These are phyloP conservation scores for Enteromius treurensis DNA, from an alignment of 2,797 vertebrate species.

Conservation along the genomic window DNA sequence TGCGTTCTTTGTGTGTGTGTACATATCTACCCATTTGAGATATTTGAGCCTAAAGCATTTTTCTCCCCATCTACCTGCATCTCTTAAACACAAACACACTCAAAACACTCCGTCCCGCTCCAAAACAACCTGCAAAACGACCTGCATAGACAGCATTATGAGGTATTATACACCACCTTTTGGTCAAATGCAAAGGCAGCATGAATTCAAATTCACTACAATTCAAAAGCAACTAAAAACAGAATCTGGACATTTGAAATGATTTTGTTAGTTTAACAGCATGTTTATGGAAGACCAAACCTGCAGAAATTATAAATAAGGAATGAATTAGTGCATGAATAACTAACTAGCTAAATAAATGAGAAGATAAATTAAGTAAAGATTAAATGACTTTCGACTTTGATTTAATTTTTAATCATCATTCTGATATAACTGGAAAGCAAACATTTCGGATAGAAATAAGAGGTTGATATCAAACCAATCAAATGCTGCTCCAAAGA, in stretches of 20 bases:
- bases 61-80: slow-evolving; percentile 71
- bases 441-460: not conserved
- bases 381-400: not conserved
- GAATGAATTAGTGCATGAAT: not conserved
- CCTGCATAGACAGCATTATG: no score
- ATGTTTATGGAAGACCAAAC: not conserved
- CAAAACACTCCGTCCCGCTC: not conserved
- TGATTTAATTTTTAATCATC: not conserved
- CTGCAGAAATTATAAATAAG: not conserved
- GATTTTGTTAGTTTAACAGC: not conserved
- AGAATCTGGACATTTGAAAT: not conserved
- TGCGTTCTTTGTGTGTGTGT: not conserved
- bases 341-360: not conserved
- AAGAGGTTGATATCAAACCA: not conserved
- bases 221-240: not conserved
- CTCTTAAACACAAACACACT: slow-evolving; percentile 63
- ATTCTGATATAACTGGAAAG: not conserved
- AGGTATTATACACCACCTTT: not conserved
- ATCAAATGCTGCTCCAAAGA: not conserved
- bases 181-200: not conserved
- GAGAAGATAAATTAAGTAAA: not conserved
- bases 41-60: slow-evolving; percentile 67
- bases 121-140: slow-evolving; percentile 54
- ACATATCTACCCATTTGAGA: slow-evolving; percentile 50
- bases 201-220: not conserved